Percentiles rank a stretch among this genome's conserved stretches.
Evolutionary conservation across 1,140 invertebrate species (phyloP).

Genomic region (Ostrea denselamellosa): DNA sequence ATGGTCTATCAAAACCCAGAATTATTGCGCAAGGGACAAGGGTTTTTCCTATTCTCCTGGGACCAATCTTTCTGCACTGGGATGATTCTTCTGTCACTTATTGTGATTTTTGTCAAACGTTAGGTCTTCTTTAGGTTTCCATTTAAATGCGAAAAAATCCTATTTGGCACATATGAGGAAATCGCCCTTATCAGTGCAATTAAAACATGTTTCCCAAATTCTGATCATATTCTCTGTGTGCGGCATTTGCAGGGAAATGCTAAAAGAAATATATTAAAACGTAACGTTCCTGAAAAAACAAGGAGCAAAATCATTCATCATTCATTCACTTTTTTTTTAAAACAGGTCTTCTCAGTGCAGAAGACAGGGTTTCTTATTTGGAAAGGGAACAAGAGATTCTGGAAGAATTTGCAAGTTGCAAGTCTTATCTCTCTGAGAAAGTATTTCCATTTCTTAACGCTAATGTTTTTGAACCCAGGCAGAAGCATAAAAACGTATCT

Average conservation of each 20-base stretch:
- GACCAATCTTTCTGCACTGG: slow-evolving; percentile 48
- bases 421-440: not conserved
- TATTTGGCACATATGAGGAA: slow-evolving; percentile 44
- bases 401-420: not conserved
- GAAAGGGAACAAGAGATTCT: slow-evolving; percentile 28
- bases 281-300: not conserved
- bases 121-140: slow-evolving; percentile 17
- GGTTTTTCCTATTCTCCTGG: slow-evolving; percentile 39
- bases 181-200: not conserved
- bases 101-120: slow-evolving; percentile 49
- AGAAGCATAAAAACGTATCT: not conserved
- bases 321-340: not conserved
- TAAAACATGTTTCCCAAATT: too few species aligned
- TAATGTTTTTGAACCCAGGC: not conserved
- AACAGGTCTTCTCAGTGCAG: not conserved
- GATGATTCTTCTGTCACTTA: slow-evolving; percentile 44
- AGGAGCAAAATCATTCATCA: not conserved
- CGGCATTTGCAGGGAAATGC: slow-evolving; percentile 37
- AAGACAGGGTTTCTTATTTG: not conserved
- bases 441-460: not conserved
- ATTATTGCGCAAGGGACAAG: slow-evolving; percentile 15
- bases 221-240: not conserved
- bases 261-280: not conserved
- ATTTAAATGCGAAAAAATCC: slow-evolving; percentile 31
- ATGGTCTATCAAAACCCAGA: slow-evolving; percentile 49